A percentile compares a stretch with the other conserved stretches of the same genome.
Evolutionary conservation across 2,888 invertebrate species (phyloP).

Genomic region (Dryomyza anilis): DNA sequence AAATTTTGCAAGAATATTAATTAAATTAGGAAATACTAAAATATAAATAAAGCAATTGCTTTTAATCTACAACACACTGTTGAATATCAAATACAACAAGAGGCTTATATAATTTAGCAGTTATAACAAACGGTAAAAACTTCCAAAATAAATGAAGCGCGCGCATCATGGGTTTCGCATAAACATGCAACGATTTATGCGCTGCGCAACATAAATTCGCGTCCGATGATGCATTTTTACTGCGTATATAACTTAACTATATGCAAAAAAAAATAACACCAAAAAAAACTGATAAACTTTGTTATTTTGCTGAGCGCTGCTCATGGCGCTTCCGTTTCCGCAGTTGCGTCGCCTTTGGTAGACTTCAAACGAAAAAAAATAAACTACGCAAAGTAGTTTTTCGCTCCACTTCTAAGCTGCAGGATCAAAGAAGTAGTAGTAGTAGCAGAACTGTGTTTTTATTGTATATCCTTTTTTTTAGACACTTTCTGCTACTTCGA

Average conservation of each 20-base stretch:
- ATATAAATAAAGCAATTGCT: too few relatives aligned
- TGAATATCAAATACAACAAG: too few relatives aligned
- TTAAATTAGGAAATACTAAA: too few relatives aligned
- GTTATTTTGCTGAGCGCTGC: slow-evolving; percentile 5
- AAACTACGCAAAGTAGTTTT: neutral
- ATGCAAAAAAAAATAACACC: too few relatives aligned
- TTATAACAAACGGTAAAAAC: too few relatives aligned
- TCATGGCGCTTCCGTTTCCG: neutral
- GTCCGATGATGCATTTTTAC: slow-evolving; percentile 21
- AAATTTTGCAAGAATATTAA: too few relatives aligned
- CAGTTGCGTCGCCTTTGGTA: neutral
- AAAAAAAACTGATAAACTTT: slow-evolving; percentile 25
- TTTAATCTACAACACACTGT: too few relatives aligned
- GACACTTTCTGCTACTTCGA: neutral
- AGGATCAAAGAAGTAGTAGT: neutral
- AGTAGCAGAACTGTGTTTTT: neutral
- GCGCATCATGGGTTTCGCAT: too few relatives aligned
- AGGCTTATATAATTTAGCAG: too few relatives aligned
- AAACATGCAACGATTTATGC: slow-evolving; percentile 16
- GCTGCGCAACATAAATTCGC: slow-evolving; percentile 14
- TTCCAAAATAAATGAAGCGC: too few relatives aligned
- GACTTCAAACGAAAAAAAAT: neutral
- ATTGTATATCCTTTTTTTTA: neutral
- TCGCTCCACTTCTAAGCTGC: neutral
- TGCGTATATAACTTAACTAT: neutral